A percentile compares a stretch with the other conserved stretches of the same genome.
phyloP scores from a whole-genome alignment of 2,888 invertebrate species.

The Pandemis heparana region DNA sequence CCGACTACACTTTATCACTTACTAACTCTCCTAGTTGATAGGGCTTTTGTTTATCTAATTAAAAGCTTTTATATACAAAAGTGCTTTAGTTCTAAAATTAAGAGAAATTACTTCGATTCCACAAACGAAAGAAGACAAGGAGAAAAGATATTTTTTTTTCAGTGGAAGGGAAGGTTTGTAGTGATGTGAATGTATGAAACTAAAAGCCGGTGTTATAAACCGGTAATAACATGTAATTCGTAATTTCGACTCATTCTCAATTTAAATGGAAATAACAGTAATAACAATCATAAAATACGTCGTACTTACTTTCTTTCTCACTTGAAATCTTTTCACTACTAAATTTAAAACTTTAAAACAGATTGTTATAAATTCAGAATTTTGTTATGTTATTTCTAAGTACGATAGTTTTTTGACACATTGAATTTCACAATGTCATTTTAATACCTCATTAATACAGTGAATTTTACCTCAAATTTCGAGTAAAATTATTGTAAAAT shows the following conservation, averaged over 20 bases:
- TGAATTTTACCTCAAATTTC: no score
- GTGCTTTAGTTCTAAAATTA: constrained; percentile 28
- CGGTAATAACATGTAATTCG: background rate
- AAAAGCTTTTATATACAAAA: constrained; percentile 35
- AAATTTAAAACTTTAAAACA: no score
- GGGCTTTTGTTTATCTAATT: constrained; percentile 51
- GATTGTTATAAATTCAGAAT: no score
- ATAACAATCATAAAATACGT: no score
- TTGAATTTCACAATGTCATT: no score
- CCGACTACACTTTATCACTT: constrained; percentile 55
- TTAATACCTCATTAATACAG: no score
- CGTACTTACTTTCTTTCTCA: no score
- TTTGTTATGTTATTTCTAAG: no score
- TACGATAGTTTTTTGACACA: no score
- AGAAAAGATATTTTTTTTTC: constrained; percentile 36
- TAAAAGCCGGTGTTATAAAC: constrained; percentile 10
- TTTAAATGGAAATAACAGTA: no score
- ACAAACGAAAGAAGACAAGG: constrained; percentile 22
- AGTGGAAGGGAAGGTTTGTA: constrained; percentile 2
- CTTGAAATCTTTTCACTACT: no score
- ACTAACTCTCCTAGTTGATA: constrained; percentile 50
- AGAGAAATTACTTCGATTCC: constrained; percentile 32
- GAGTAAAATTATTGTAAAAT: no score
- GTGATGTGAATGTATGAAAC: constrained; percentile 18
- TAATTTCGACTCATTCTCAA: background rate